These are phyloP conservation scores for Centropyge bicolor DNA, from an alignment of 2,797 vertebrate genomes.

Conservation along the genomic window DNA sequence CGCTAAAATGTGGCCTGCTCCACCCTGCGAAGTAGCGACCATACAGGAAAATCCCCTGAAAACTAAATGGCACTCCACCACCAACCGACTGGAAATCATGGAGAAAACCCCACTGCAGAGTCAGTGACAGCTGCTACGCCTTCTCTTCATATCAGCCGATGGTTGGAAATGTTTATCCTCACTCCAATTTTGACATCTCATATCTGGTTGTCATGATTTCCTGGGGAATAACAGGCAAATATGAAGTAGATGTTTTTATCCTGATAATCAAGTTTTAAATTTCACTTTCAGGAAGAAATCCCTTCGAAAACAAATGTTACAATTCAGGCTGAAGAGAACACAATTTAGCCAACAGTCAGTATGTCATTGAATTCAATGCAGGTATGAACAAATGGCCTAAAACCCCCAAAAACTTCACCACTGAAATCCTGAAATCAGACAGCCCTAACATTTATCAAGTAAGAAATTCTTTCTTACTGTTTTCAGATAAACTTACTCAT, in stretches of 20 bases:
- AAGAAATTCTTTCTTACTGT: not conserved
- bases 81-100: slow-evolving; percentile 35
- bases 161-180: slow-evolving; percentile 51
- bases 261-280: not conserved
- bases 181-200: slow-evolving; percentile 94
- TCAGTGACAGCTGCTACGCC: slow-evolving; percentile 32
- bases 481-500: not conserved
- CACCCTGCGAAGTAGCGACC: slow-evolving; percentile 28
- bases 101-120: slow-evolving; percentile 45
- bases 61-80: slow-evolving; percentile 49
- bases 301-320: not conserved
- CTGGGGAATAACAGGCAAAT: slow-evolving; percentile 67
- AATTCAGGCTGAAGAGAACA: not conserved
- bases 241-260: not conserved
- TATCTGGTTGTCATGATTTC: slow-evolving; percentile 94
- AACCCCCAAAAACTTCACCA: not conserved
- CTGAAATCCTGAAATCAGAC: not conserved
- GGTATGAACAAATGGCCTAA: not conserved
- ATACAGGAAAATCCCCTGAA: slow-evolving; percentile 33
- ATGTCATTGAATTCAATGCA: not conserved
- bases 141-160: slow-evolving; percentile 22
- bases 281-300: slow-evolving; percentile 2
- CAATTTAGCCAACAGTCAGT: not conserved
- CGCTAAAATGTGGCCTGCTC: slow-evolving; percentile 24
- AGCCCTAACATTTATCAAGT: not conserved